Conservation (phyloP, 2,113 vertebrate species). For the Onychostoma macrolepis region DNA sequence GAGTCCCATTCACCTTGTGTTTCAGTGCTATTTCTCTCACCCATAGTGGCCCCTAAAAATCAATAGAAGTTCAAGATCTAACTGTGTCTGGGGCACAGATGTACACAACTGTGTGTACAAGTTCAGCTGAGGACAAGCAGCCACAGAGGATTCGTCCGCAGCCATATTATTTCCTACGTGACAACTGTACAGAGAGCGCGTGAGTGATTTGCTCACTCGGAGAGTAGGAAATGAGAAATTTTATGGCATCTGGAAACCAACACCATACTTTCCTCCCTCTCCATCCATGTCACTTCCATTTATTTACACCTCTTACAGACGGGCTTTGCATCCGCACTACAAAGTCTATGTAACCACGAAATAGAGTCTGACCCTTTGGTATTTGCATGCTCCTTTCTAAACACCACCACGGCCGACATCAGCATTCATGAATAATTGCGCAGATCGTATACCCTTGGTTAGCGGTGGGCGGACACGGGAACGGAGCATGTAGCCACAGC, state of each 20-base stretch:
- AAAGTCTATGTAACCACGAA: conserved; percentile 17
- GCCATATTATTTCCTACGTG: conserved; percentile 31
- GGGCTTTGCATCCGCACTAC: neutral
- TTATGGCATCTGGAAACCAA: neutral
- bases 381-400: conserved; percentile 45
- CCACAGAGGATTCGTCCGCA: conserved; percentile 56
- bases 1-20: conserved; percentile 52
- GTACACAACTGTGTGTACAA: conserved; percentile 65
- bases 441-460: conserved; percentile 29
- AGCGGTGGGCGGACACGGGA: conserved; percentile 30
- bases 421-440: conserved; percentile 49
- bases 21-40: conserved; percentile 56
- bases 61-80: conserved; percentile 62
- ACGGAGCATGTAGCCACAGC: conserved; percentile 21
- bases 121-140: conserved; percentile 60
- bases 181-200: conserved; percentile 9
- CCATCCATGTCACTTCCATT: neutral
- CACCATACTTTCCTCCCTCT: conserved; percentile 4
- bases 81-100: conserved; percentile 59
- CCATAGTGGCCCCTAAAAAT: conserved; percentile 58
- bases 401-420: conserved; percentile 39
- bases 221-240: conserved; percentile 33
- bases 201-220: conserved; percentile 26
- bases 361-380: conserved; percentile 41
- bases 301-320: conserved; percentile 31